Conservation (phyloP, 2,888 invertebrate species). For the Eristalis pertinax region DNA sequence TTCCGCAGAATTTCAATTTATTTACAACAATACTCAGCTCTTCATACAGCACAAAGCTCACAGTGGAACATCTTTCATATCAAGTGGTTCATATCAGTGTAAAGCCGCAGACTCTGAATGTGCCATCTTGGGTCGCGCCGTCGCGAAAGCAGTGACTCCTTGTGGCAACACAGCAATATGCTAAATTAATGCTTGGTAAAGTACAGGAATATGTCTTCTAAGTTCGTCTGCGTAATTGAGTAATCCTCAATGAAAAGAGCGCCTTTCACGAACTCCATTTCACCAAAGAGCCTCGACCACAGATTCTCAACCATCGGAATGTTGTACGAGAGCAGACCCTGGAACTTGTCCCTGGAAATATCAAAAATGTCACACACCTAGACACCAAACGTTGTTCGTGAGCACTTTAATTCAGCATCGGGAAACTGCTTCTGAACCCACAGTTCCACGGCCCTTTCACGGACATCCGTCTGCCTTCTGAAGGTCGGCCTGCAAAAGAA, state of each 20-base stretch:
- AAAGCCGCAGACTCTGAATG: no score
- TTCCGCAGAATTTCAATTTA: no score
- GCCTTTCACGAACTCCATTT: slow-evolving; percentile 85
- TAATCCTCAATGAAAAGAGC: slow-evolving; percentile 88
- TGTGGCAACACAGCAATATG: not conserved
- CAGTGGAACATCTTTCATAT: no score
- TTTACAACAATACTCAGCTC: no score
- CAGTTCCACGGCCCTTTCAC: slow-evolving; percentile 76
- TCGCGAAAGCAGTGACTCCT: no score
- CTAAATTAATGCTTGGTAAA: slow-evolving; percentile 83
- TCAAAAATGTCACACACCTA: slow-evolving; percentile 60
- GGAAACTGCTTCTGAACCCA: slow-evolving; percentile 75
- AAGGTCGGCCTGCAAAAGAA: not conserved
- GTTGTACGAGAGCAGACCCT: slow-evolving; percentile 87
- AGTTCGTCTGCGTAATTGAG: slow-evolving; percentile 89
- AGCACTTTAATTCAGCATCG: slow-evolving; percentile 77
- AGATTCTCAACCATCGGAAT: slow-evolving; percentile 83
- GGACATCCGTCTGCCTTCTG: slow-evolving; percentile 42
- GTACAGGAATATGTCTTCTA: slow-evolving; percentile 90
- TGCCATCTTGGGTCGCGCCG: no score
- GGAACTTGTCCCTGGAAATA: slow-evolving; percentile 85
- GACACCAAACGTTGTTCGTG: no score
- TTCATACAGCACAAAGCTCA: no score
- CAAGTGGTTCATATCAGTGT: no score
- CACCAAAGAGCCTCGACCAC: slow-evolving; percentile 88